Evolutionary conservation across 2,797 vertebrate species (phyloP), one percentile per base, ranked within the genome.

Genomic region (Sternotherus odoratus): DNA sequence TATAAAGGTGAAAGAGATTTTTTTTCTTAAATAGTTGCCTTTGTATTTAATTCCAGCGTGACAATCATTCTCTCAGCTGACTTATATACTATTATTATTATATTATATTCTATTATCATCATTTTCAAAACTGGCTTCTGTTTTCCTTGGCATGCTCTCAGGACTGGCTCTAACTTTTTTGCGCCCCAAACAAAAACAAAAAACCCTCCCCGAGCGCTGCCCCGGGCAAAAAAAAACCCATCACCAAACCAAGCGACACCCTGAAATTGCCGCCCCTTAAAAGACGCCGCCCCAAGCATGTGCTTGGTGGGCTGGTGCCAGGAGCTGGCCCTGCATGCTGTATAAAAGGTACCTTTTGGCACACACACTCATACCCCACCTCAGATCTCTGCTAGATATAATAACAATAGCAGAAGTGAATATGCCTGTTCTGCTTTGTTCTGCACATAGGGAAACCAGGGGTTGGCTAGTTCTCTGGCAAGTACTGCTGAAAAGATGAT

Each of bases 11-110:
- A 12, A 39, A 24, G 36, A 12, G n/a, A 21, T 23, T 69, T 39
- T 66, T 60, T 60, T 53, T 39, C 36, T 69, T 39, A 36, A 66
- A 69, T 69, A 23, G 36, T 69, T 39, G 36, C 36, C 21, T 82
- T 87, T 87, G 91, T 28, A 30, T 90, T 79, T 48, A 77, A 9
- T 5, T 69, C 23, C 21, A 87, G 72, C 16, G 43, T 79, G 30
- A 28, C 5, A 24, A 33, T 85, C 11, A 10, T 8, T 74, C 16
- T 43, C 53, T 94, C 15, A 74, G 33, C 49, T 87, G 3, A 83
- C 21, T 39, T 53, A 24, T 53, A 24, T 53, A n/a, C n/a, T n/a
- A 24, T 23, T 53, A 53, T 15, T 13, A 49, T 49, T 53, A 51
- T 51, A 8, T 51, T 51, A 3, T 30, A 30, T 33, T n/a, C n/a